Evolutionary conservation across 2,113 vertebrate genomes (phyloP).

Genomic region (Paedocypris sp.): DNA sequence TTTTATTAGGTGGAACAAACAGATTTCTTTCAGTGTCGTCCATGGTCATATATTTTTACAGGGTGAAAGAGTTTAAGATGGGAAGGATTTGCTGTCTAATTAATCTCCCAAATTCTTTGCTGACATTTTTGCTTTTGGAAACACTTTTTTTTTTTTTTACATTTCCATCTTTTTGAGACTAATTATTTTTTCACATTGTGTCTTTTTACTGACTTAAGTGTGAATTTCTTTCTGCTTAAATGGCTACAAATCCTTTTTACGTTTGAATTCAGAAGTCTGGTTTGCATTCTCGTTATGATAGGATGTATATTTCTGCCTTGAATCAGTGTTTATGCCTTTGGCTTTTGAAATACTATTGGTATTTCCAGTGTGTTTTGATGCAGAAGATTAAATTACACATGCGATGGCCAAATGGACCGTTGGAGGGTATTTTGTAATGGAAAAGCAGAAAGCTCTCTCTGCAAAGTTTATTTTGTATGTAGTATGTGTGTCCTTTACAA

Average conservation of each 20-base stretch:
- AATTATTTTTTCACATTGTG: slow-evolving; percentile 37
- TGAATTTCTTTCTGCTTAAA: slow-evolving; percentile 11
- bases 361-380: not conserved
- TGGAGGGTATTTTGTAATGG: too few relatives aligned
- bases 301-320: too few relatives aligned
- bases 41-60: slow-evolving; percentile 33
- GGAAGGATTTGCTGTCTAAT: slow-evolving; percentile 47
- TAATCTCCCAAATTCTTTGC: slow-evolving; percentile 35
- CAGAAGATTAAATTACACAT: too few relatives aligned
- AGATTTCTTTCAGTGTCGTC: slow-evolving; percentile 43
- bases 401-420: too few relatives aligned
- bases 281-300: not conserved
- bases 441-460: too few relatives aligned
- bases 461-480: too few relatives aligned
- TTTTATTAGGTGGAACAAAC: slow-evolving; percentile 42
- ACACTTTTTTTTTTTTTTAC: slow-evolving; percentile 31
- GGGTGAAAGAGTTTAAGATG: slow-evolving; percentile 36
- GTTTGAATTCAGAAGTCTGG: slow-evolving; percentile 29
- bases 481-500: not conserved
- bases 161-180: slow-evolving; percentile 36
- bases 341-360: not conserved
- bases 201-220: slow-evolving; percentile 43
- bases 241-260: slow-evolving; percentile 14
- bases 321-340: not conserved
- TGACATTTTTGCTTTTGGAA: slow-evolving; percentile 27